These are phyloP conservation scores for Propithecus perrieri DNA, from an alignment of 2,797 vertebrate genomes.

Conservation along the genomic window DNA sequence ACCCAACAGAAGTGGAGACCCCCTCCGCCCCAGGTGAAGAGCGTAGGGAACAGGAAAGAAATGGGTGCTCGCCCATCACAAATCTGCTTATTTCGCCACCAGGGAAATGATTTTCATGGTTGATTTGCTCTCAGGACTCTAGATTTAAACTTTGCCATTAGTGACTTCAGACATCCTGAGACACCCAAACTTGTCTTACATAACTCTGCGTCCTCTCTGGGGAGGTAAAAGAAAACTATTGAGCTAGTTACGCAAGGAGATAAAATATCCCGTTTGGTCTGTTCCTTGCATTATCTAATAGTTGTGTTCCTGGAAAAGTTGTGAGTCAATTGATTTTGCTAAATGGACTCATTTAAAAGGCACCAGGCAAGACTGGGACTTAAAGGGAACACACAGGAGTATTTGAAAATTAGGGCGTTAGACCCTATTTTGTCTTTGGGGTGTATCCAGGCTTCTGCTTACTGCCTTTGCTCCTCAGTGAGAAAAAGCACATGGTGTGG, in stretches of 20 bases:
- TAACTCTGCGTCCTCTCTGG: neutral
- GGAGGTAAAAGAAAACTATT: neutral
- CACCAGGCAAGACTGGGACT: neutral
- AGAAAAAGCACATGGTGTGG: too few relatives aligned
- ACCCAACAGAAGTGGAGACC: accelerated
- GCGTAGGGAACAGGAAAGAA: neutral
- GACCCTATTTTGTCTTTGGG: neutral
- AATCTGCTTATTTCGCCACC: neutral
- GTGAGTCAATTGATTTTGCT: neutral
- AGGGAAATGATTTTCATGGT: neutral
- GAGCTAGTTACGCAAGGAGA: neutral
- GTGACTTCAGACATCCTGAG: neutral
- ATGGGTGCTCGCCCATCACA: accelerated
- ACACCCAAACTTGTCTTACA: neutral
- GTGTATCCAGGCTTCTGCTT: neutral
- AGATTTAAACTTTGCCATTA: neutral
- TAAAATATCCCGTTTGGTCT: neutral
- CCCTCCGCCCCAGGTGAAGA: neutral
- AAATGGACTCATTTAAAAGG: neutral
- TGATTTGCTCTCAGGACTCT: neutral
- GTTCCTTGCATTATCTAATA: neutral
- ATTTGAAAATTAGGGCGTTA: neutral
- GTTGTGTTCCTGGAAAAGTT: neutral
- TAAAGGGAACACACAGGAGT: neutral
- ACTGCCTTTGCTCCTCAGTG: neutral